phyloP scores from a whole-genome alignment of 2,888 invertebrate genomes.

The Oscheius sp. region DNA sequence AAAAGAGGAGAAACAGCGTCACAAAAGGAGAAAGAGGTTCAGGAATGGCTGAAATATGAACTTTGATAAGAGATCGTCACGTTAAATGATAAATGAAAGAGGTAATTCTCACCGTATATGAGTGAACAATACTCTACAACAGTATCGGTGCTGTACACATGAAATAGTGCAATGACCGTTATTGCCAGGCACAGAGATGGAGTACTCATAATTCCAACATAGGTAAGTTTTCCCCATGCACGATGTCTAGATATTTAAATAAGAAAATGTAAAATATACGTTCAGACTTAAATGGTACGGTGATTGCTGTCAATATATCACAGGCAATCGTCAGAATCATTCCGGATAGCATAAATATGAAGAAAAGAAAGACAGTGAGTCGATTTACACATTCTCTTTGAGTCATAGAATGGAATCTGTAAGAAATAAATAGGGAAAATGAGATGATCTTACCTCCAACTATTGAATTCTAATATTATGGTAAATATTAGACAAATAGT shows the following conservation, averaged over 20 bases:
- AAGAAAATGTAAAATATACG: neutral
- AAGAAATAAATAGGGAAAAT: neutral
- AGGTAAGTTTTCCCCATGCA: neutral
- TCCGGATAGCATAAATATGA: conserved; percentile 10
- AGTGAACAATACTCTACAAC: neutral
- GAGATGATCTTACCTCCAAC: neutral
- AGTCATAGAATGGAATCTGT: neutral
- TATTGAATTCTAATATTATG: neutral
- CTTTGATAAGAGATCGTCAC: neutral
- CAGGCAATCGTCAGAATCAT: neutral
- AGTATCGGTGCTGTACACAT: neutral
- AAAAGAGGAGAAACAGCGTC: neutral
- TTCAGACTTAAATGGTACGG: conserved; percentile 3
- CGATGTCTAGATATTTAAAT: neutral
- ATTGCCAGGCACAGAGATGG: neutral
- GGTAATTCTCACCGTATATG: neutral
- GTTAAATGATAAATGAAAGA: neutral
- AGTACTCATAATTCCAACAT: conserved; percentile 6
- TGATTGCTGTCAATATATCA: conserved; percentile 1
- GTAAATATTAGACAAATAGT: conserved; percentile 3
- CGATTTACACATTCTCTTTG: neutral
- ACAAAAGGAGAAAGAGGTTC: neutral
- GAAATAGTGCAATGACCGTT: neutral
- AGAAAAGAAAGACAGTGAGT: neutral
- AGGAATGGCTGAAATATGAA: conserved; percentile 12